A percentile compares a stretch with the other conserved stretches of the same genome.
Evolutionary conservation across 2,113 vertebrate genomes (phyloP).

Genomic region (Eulemur macaco): DNA sequence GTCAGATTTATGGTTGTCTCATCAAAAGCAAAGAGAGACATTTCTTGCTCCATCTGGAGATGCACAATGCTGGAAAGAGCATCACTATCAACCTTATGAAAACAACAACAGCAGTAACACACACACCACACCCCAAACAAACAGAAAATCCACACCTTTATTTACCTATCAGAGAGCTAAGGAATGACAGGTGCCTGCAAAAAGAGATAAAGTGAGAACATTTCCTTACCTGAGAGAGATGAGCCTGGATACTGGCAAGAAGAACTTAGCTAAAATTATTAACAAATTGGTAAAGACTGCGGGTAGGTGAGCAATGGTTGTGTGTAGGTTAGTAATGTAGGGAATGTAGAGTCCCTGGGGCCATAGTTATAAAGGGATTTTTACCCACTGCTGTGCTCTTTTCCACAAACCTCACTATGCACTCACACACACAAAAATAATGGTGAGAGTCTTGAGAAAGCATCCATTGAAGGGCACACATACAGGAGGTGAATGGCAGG

Average conservation of each 20-base stretch:
- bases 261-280: not conserved
- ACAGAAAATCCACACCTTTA: not conserved
- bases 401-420: not conserved
- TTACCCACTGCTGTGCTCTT: not conserved
- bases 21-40: not conserved
- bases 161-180: not conserved
- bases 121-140: not conserved
- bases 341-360: not conserved
- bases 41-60: not conserved
- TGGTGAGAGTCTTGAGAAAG: not conserved
- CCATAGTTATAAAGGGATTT: not conserved
- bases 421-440: not conserved
- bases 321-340: not conserved
- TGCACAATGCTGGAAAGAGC: not conserved
- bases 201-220: not conserved
- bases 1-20: not conserved
- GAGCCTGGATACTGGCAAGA: not conserved
- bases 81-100: not conserved
- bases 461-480: not conserved
- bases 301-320: not conserved
- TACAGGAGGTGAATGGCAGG: not conserved
- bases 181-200: not conserved
- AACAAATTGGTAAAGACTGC: not conserved
- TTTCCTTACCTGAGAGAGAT: not conserved
- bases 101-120: not conserved